Evolutionary conservation across 1,140 invertebrate species (phyloP), one percentile per base, ranked within the genome.

Genomic region (Drosophila ananassae): DNA sequence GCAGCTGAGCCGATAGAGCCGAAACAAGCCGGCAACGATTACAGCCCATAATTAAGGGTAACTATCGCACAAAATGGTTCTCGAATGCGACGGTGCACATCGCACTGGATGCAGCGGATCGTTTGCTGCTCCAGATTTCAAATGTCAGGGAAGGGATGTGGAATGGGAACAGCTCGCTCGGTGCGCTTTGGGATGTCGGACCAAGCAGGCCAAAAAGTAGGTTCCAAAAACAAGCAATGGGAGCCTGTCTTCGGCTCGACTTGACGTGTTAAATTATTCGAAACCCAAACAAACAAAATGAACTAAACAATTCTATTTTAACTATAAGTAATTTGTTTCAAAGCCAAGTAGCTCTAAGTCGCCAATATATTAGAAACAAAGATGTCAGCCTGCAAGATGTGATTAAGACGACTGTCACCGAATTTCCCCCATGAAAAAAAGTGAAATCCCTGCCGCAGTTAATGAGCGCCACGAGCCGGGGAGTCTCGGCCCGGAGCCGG

Each of bases 31-130:
- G 57, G 50, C 59, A 39, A n/a, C 25, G 48, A 50, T 63, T 79
- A 46, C 73, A 12, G 55, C 51, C 44, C 53, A 59, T 80, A 77
- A 85, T 85, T 85, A 77, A 59, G 74, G 68, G 69, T 85, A 73
- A 67, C 74, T 73, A 79, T 75, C 44, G 58, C 47, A 61, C 60
- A 73, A 81, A 44, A 72, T 62, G 59, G 85, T 85, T 85, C 82
- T 85, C 58, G 57, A 60, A 67, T 52, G 79, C 84, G 39, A 30
- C 68, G 73, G 56, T 54, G 83, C 79, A 74, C 53, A 89, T 77
- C 83, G 60, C 51, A 30, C 24, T 25, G 44, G 17, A 47, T 44
- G 41, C 41, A 44, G 13, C 9, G 66, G 51, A 24, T 39, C 63
- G 66, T 41, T 75, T 48, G 71, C 39, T 63, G 81, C 68, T 60